A percentile compares a stretch with the other conserved stretches of the same genome.
Evolutionary conservation across 64 coral and sea anemone species (phyloP).

Genomic region (Montipora efflorescens): DNA sequence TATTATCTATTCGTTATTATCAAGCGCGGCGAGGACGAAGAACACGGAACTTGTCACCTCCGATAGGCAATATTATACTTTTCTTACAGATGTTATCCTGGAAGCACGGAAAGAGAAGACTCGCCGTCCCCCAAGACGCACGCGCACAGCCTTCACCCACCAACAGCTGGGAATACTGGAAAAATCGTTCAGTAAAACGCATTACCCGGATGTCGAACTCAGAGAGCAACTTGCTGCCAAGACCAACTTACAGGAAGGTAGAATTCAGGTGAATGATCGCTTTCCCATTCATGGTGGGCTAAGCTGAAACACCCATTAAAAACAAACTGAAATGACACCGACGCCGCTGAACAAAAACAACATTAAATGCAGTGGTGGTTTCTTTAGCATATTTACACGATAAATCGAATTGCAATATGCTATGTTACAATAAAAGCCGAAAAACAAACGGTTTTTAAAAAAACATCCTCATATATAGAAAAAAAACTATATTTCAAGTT

Average conservation of each 20-base stretch:
- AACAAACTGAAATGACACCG: too few species aligned
- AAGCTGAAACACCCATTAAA: too few species aligned
- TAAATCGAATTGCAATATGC: too few species aligned
- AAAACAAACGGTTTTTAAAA: too few species aligned
- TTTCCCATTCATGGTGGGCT: too few species aligned
- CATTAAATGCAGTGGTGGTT: too few species aligned
- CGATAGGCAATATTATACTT: background rate
- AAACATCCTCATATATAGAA: too few species aligned
- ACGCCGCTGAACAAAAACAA: too few species aligned
- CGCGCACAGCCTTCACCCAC: conserved; percentile 75
- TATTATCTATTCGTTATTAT: too few species aligned
- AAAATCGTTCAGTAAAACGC: conserved; percentile 68
- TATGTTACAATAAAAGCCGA: too few species aligned
- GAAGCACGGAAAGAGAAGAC: conserved; percentile 71
- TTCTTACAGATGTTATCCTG: conserved; percentile 52
- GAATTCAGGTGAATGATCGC: conserved; percentile 52
- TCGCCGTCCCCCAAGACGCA: conserved; percentile 35
- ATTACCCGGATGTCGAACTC: conserved; percentile 80
- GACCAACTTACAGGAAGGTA: conserved; percentile 65
- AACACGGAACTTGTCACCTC: background rate
- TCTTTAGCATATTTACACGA: too few species aligned
- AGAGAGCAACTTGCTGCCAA: conserved; percentile 69
- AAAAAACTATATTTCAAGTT: too few species aligned
- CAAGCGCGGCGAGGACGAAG: background rate
- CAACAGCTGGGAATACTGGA: conserved; percentile 65